Evolutionary conservation across 2,888 invertebrate genomes (phyloP).

Genomic region (Hoplodrina ambigua): DNA sequence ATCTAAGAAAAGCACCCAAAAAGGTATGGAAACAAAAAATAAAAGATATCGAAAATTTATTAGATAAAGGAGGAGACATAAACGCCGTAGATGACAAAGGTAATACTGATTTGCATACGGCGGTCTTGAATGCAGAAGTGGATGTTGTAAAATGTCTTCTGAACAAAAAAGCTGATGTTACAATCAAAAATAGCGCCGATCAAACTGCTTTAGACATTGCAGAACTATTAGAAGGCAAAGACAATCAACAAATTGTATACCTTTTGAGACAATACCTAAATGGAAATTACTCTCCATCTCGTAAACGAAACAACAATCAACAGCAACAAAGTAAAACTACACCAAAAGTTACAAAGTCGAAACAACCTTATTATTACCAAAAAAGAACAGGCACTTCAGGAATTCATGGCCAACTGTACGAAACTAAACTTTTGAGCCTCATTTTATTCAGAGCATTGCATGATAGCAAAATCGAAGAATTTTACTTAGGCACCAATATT

Average conservation of each 20-base stretch:
- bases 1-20: not conserved
- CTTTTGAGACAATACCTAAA: not conserved
- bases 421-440: constrained; percentile 56
- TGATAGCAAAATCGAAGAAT: constrained; percentile 30
- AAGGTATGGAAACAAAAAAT: constrained; percentile 32
- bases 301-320: no score
- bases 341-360: no score
- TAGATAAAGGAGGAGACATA: constrained; percentile 59
- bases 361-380: no score
- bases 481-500: constrained; percentile 45
- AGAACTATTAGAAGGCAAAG: not conserved
- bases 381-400: constrained; percentile 46
- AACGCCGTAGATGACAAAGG: constrained; percentile 54
- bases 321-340: no score
- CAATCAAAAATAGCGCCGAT: constrained; percentile 42
- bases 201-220: constrained; percentile 57
- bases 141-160: constrained; percentile 51
- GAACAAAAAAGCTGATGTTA: constrained; percentile 46
- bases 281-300: no score
- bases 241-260: not conserved
- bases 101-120: constrained; percentile 60
- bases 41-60: constrained; percentile 34
- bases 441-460: constrained; percentile 48
- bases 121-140: constrained; percentile 45
- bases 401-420: constrained; percentile 56